Base-by-base conservation (phyloP, 2,888 invertebrate genomes). In the Liopterus haemorrhoidalis region DNA sequence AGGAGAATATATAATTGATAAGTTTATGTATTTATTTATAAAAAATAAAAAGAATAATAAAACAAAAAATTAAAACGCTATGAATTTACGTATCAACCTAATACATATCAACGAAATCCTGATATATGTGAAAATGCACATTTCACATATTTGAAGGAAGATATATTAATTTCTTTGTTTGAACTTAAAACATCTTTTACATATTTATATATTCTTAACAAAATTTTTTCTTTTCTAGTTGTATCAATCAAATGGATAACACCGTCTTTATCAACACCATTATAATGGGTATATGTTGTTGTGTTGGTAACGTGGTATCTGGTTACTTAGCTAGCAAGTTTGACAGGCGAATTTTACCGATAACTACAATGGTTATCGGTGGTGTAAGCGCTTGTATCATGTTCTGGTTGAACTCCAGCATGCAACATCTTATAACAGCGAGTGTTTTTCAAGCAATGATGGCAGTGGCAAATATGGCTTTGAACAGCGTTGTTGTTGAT, bases 201-300 rank as follows among this genome's bases (percentile, higher is more conserved):
- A 25, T 25, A 11, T 25, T 4, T 4, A 25, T 25, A 25, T 25
- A 25, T 11, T 12, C n/a, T 12, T 5, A 11, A n/a, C 3, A 11
- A n/a, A 3, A 25, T 4, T n/a, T 33, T 33, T 24, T 12, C 16
- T 22, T 41, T 48, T 42, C 3, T 20, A 48, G 48, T 12, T 82
- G 82, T 55, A 65, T 68, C 19, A 70, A 73, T 21, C 66, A 69
- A 0, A 73, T 82, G 49, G 79, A 82, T 58, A 65, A 72, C 0
- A 67, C 68, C 1, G 80, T 82, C 2, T 84, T 83, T 59, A 67
- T 75, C 55, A 77, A 78, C 35, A 77, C 85, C 35, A 72, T 84
- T 49, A 72, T 75, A 49, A 79, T 84, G 54, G 85, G 84, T 0
- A 68, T 73, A 0, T 74, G 76, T 4, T 82, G 82, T 57, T 71